Base-by-base conservation (phyloP, 2,797 vertebrate species). In the Chelon auratus region DNA sequence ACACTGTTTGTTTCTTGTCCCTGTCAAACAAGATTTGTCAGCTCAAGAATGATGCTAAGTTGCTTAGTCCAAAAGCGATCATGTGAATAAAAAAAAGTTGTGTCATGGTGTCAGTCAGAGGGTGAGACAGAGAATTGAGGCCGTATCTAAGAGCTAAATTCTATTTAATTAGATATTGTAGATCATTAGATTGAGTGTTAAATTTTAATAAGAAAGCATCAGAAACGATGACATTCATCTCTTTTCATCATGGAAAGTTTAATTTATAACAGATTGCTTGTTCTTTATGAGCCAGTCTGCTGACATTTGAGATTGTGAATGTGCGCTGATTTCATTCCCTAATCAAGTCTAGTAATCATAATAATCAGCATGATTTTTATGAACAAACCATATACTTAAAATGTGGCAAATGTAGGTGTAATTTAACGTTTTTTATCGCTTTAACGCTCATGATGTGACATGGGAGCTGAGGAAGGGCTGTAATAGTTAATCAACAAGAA, bases 1-100 rank as follows among this genome's bases (percentile, higher is more conserved):
- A 39, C 17, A 33, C 20, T 30, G 33, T 70, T 50, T 42, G 22
- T n/a, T 36, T 62, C 40, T 45, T 53, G 17, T 62, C 55, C 22
- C 48, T 2, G 15, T 68, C 36, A 62, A 40, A 40, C 15, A 17
- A n/a, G 15, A 45, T 45, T n/a, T 45, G 43, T 45, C 43, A 45
- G 9, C 8, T 13, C 9, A 58, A 0, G 33, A 58, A 2, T 54
- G 10, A 43, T 30, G 1, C 13, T 39, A 5, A 6, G 1, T n/a
- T 2, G 24, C 51, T 26, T 15, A 18, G 5, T 15, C 48, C 47
- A 1, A 36, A 24, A 17, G 42, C 20, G 22, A 6, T 4, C 8
- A 14, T 8, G 7, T 18, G 12, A 37, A 45, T 18, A 22, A n/a
- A 18, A 0, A 61, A 62, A 52, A 45, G 20, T 26, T 47, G 12